phyloP scores from a whole-genome alignment of 1,140 invertebrate genomes.

The Akabosia matsudoensis region DNA sequence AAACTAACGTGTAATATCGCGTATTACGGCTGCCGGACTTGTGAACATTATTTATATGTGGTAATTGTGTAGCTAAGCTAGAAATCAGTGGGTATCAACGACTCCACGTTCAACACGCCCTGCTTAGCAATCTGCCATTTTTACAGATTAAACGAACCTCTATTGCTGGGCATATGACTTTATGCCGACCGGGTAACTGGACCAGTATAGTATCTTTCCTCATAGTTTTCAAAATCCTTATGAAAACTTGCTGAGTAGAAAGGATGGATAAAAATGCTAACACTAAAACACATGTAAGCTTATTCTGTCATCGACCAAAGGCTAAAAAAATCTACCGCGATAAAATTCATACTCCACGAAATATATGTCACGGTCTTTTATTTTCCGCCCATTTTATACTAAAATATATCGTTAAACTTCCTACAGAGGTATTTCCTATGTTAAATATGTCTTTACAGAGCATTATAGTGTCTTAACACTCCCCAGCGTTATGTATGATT shows the following conservation, averaged over 20 bases:
- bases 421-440: too few species aligned
- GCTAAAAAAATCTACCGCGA: too few species aligned
- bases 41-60: not conserved
- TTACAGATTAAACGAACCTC: not conserved
- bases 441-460: too few species aligned
- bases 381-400: too few species aligned
- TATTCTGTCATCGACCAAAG: too few species aligned
- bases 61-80: not conserved
- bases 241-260: not conserved
- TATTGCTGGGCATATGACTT: not conserved
- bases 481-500: too few species aligned
- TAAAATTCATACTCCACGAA: too few species aligned
- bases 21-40: not conserved
- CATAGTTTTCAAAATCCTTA: not conserved
- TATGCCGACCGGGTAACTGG: too few species aligned
- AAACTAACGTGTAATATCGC: conserved; percentile 3
- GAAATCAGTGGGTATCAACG: not conserved
- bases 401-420: too few species aligned
- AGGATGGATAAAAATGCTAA: not conserved
- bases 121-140: not conserved
- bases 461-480: too few species aligned
- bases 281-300: too few species aligned
- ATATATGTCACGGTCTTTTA: too few species aligned
- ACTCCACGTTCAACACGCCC: not conserved
- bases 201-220: not conserved